phyloP scores from a whole-genome alignment of 1,140 invertebrate genomes.

The Papilio aristodemus region DNA sequence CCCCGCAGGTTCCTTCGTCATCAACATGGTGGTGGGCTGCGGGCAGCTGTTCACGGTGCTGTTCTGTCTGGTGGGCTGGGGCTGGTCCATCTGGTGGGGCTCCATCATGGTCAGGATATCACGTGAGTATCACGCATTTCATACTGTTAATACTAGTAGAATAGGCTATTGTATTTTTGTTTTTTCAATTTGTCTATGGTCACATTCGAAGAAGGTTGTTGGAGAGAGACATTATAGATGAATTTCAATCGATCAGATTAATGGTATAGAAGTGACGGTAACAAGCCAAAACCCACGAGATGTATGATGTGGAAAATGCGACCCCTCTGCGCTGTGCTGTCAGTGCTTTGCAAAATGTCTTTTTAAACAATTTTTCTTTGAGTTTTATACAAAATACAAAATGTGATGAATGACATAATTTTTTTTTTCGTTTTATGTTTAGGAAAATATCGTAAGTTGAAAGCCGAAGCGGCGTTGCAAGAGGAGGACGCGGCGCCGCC shows the following conservation, averaged over 20 bases:
- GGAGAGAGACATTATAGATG: too few species aligned
- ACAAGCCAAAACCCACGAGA: too few species aligned
- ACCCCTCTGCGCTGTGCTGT: too few species aligned
- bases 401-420: too few species aligned
- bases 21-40: conserved; percentile 91
- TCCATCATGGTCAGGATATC: conserved; percentile 86
- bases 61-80: conserved; percentile 97
- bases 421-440: conserved; percentile 32
- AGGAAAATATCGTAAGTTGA: conserved; percentile 72
- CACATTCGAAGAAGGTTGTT: background rate
- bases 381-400: too few species aligned
- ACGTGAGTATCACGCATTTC: conserved; percentile 67
- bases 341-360: too few species aligned
- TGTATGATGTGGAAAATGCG: too few species aligned
- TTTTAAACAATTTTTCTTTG: too few species aligned
- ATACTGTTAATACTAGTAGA: too few species aligned
- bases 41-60: conserved; percentile 95
- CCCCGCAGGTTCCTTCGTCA: conserved; percentile 83
- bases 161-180: background rate
- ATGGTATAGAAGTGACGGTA: too few species aligned
- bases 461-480: conserved; percentile 58
- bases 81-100: conserved; percentile 98
- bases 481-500: conserved; percentile 64
- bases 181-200: background rate
- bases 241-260: too few species aligned